Base-by-base conservation (phyloP, 1,140 invertebrate genomes). In the Drosophila kikkawai region DNA sequence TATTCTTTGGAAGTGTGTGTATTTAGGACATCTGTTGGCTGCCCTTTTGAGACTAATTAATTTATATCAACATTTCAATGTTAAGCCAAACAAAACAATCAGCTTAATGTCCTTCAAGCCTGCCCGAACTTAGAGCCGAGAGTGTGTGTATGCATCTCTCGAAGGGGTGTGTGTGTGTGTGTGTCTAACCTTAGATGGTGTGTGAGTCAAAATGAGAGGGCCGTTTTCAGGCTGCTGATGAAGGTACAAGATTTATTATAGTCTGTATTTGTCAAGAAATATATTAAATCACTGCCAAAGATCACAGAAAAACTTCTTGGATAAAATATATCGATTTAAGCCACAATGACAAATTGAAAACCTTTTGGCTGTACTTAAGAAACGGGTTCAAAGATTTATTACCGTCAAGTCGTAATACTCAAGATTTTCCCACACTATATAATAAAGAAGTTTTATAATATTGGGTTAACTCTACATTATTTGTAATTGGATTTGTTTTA, bases 21-120 rank as follows among this genome's bases (percentile, higher is more conserved):
- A 26, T 26, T 47, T 44, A 45, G 39, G 47, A 48, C 64, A 64
- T 69, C 70, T 82, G 78, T 55, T 60, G 68, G 67, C 37, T 59
- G 45, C 57, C 74, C 59, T 69, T 82, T 82, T 70, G 78, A 75
- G 80, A 82, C 85, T 88, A 88, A 88, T 88, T 88, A 90, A 90
- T 88, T 88, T 90, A 88, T 85, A 88, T 88, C 85, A 88, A 90
- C 85, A 88, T 88, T 88, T 88, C 85, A 88, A 85, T 88, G 85
- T 83, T 90, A 88, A 85, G 85, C 82, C 85, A 73, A 88, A 90
- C 85, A 90, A 88, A 88, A 85, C 85, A 88, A 82, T 90, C 81
- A 90, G 81, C 85, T 88, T 88, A 90, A 79, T 88, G 85, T 88
- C 85, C 66, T 69, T 82, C 61, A 70, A 80, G 55, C 59, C 64